A percentile compares a stretch with the other conserved stretches of the same genome.
Conservation (phyloP, 2,888 invertebrate species). For the Calameuta filiformis region DNA sequence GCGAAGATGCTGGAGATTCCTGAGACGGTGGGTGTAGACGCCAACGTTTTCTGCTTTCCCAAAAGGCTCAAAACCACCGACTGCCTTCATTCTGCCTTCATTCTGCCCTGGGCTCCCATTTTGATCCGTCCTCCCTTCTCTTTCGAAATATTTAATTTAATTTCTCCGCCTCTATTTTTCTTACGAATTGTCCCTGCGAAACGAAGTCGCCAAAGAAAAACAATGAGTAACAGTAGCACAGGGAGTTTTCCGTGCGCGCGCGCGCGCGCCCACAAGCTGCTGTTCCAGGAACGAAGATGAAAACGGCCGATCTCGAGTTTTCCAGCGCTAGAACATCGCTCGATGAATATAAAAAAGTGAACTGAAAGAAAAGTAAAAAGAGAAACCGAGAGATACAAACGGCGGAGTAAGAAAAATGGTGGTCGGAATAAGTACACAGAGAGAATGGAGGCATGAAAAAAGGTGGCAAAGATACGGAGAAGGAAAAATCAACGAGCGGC, state of each 20-base stretch:
- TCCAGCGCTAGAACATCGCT: neutral
- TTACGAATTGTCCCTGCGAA: neutral
- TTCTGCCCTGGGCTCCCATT: neutral
- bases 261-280: no score
- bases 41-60: neutral
- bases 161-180: neutral
- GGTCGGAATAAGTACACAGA: neutral
- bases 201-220: neutral
- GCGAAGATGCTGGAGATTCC: neutral
- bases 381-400: neutral
- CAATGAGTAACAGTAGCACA: neutral
- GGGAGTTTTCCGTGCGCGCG: neutral
- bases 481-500: neutral
- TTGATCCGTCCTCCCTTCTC: no score
- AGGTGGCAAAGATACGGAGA: neutral
- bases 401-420: neutral
- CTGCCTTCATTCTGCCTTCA: neutral
- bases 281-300: neutral
- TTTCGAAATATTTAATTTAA: conserved; percentile 5
- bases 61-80: neutral
- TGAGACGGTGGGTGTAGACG: no score
- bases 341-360: neutral
- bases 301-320: neutral
- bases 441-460: neutral
- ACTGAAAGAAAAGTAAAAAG: neutral